phyloP scores from a whole-genome alignment of 1,140 invertebrate species.

The Choristoneura fumiferana region DNA sequence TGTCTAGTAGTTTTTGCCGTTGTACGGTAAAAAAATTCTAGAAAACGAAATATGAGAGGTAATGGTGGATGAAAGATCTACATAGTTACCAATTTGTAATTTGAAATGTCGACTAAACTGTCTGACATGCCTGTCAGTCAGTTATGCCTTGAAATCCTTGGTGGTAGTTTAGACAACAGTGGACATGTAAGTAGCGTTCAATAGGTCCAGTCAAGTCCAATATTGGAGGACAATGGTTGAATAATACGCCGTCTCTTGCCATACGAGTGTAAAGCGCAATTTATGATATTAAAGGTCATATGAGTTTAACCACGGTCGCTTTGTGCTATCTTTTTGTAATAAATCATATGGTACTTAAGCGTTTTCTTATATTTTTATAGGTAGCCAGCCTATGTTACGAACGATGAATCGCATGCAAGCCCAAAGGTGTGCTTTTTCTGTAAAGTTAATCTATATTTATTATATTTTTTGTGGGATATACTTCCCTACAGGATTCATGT shows the following conservation, averaged over 20 bases:
- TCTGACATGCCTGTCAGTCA: too few relatives aligned
- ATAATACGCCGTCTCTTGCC: constrained; percentile 23
- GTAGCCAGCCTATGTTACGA: not conserved
- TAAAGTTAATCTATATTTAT: not conserved
- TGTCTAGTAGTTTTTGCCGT: too few relatives aligned
- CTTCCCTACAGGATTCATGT: too few relatives aligned
- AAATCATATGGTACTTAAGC: constrained; percentile 2
- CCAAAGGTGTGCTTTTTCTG: not conserved
- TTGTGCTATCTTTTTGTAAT: constrained; percentile 15
- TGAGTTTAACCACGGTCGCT: constrained; percentile 13
- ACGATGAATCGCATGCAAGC: not conserved
- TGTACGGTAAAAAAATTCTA: too few relatives aligned
- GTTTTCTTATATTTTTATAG: not conserved
- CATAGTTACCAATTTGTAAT: too few relatives aligned
- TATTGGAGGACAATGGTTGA: constrained; percentile 63
- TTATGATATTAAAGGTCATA: constrained; percentile 12
- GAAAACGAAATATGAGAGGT: too few relatives aligned
- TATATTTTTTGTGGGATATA: not conserved
- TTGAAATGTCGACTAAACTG: too few relatives aligned
- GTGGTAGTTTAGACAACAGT: constrained; percentile 14
- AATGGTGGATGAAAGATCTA: too few relatives aligned
- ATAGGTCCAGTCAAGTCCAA: constrained; percentile 41
- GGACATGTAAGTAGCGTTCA: constrained; percentile 47
- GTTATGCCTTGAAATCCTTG: too few relatives aligned
- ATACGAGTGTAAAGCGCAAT: constrained; percentile 6